These are phyloP conservation scores for Caenorhabditis becei DNA, from an alignment of 2,888 invertebrate genomes.

Conservation along the genomic window DNA sequence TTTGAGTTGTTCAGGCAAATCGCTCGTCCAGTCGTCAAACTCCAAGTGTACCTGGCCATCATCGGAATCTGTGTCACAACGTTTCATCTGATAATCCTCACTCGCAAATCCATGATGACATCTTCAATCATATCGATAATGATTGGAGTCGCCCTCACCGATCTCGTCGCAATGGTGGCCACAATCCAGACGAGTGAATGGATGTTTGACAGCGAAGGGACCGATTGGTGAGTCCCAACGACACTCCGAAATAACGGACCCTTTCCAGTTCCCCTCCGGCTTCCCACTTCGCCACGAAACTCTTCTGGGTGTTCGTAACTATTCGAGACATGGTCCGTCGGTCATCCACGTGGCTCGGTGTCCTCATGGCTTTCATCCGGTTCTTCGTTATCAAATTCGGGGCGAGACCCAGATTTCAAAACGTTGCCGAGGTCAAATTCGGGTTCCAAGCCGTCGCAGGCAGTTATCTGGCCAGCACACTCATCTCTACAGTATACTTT, in stretches of 20 bases:
- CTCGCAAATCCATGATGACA: constrained; percentile 31
- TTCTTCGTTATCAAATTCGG: constrained; percentile 24
- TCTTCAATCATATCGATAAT: constrained; percentile 31
- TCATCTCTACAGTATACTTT: constrained; percentile 20
- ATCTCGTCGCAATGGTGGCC: constrained; percentile 11
- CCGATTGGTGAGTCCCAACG: constrained; percentile 11
- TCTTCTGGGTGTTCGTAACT: constrained; percentile 11
- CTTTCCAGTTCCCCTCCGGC: constrained; percentile 23
- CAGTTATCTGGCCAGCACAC: constrained; percentile 4
- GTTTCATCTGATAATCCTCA: constrained; percentile 17
- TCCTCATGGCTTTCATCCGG: constrained; percentile 26
- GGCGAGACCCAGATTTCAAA: constrained; percentile 5
- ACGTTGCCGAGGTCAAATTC: constrained; percentile 2
- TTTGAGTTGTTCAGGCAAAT: neutral
- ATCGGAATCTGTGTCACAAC: neutral
- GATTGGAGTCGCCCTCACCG: constrained; percentile 38
- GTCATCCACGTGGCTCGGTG: constrained; percentile 31
- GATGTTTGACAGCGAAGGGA: neutral
- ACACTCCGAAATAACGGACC: neutral
- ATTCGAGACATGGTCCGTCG: constrained; percentile 29
- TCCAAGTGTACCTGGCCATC: neutral
- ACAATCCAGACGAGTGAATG: neutral
- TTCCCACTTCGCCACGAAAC: neutral
- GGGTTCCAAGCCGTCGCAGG: neutral
- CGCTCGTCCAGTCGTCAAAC: neutral